phyloP scores from a whole-genome alignment of 30 jellyfish, hydroid and myxozoan genomes.

The Morbakka virulenta region DNA sequence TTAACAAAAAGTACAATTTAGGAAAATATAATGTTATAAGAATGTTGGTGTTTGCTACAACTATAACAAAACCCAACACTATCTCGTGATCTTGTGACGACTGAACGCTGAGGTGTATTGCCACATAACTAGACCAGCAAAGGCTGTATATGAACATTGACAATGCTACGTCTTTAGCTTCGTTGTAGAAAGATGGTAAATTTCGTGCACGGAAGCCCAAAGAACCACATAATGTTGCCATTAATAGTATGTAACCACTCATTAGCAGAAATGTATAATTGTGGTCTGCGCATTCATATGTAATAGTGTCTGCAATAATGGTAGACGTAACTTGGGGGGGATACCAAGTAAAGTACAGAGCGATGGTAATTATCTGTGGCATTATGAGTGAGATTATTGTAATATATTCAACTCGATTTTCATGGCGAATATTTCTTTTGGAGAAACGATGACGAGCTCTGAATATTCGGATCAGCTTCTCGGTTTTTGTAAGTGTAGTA shows the following conservation, averaged over 20 bases:
- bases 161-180: slow-evolving; percentile 53
- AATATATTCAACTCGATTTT: slow-evolving; percentile 3
- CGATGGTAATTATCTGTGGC: slow-evolving; percentile 3
- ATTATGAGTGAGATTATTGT: slow-evolving; percentile 15
- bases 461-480: slow-evolving; percentile 67
- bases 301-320: background rate
- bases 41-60: background rate
- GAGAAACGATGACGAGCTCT: slow-evolving; percentile 29
- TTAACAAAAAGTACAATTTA: background rate
- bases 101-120: slow-evolving; percentile 53
- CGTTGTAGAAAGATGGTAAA: slow-evolving; percentile 54
- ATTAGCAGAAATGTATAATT: background rate
- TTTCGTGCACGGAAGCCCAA: slow-evolving; percentile 55
- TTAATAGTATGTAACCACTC: slow-evolving; percentile 33
- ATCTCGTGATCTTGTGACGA: background rate
- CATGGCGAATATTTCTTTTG: background rate
- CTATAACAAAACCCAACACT: background rate
- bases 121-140: slow-evolving; percentile 72
- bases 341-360: background rate
- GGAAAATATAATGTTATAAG: background rate
- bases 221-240: slow-evolving; percentile 37
- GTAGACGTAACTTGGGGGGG: slow-evolving; percentile 17
- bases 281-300: slow-evolving; percentile 1
- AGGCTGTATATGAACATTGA: slow-evolving; percentile 66
- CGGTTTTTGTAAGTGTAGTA: slow-evolving; percentile 49